Percentiles rank a stretch among this genome's conserved stretches.
Conservation (phyloP, 2,797 vertebrate genomes). For the Morelia viridis region DNA sequence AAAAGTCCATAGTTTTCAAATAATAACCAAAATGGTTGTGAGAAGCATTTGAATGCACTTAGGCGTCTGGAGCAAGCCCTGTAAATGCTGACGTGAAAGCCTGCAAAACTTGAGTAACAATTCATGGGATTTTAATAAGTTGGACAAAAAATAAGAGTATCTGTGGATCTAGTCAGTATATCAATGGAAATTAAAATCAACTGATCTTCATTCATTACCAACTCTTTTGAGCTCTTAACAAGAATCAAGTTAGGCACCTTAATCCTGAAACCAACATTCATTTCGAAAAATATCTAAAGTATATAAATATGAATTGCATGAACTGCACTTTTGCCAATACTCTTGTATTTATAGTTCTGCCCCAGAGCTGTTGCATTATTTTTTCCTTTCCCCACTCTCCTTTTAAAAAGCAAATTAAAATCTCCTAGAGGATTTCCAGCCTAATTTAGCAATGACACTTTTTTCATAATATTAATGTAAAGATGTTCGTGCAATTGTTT, state of each 20-base stretch:
- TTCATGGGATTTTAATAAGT: conserved; percentile 22
- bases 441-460: conserved; percentile 73
- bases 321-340: conserved; percentile 67
- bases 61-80: conserved; percentile 24
- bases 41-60: conserved; percentile 23
- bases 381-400: conserved; percentile 63
- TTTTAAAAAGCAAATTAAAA: conserved; percentile 55
- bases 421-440: conserved; percentile 64
- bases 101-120: conserved; percentile 6
- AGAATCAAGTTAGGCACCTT: conserved; percentile 72
- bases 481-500: conserved; percentile 80
- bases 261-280: conserved; percentile 62
- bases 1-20: conserved; percentile 41
- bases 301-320: conserved; percentile 74
- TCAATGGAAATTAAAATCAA: conserved; percentile 52
- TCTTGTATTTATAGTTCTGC: conserved; percentile 69
- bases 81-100: conserved; percentile 23
- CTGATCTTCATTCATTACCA: conserved; percentile 66
- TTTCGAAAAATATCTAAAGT: conserved; percentile 56
- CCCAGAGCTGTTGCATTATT: conserved; percentile 61
- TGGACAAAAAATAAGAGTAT: conserved; percentile 35
- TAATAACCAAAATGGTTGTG: conserved; percentile 7
- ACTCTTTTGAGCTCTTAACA: conserved; percentile 62
- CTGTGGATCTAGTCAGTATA: conserved; percentile 38
- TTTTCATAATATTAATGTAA: conserved; percentile 74